Conservation (phyloP, 2,888 invertebrate species). For the Melinopterus prodromus region DNA sequence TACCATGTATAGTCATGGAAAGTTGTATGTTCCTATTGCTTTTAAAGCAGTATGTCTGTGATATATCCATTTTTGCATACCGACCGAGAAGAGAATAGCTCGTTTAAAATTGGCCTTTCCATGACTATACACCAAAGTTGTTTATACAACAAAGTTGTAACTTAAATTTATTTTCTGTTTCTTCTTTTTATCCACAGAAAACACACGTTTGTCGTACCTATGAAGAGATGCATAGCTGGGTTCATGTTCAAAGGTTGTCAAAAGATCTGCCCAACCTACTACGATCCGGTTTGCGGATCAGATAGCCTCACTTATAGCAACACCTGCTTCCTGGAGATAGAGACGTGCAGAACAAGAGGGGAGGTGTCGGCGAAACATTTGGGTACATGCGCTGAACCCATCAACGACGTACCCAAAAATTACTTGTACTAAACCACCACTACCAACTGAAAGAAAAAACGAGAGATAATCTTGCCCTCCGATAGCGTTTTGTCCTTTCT, state of each 20-base stretch:
- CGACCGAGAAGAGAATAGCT: too few species aligned
- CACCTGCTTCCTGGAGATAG: conserved; percentile 90
- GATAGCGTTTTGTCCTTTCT: conserved; percentile 8
- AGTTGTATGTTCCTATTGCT: too few species aligned
- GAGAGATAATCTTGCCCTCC: conserved; percentile 18
- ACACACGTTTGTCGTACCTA: conserved; percentile 89
- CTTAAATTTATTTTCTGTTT: background rate
- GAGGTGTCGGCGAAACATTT: conserved; percentile 80
- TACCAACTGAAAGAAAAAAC: background rate
- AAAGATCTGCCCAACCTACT: conserved; percentile 85
- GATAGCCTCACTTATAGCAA: conserved; percentile 94
- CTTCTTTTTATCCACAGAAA: conserved; percentile 66
- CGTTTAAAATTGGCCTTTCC: too few species aligned
- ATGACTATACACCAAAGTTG: conserved; percentile 6
- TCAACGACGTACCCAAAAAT: conserved; percentile 85
- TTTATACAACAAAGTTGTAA: conserved; percentile 20
- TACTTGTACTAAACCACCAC: conserved; percentile 75
- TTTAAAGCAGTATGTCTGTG: too few species aligned
- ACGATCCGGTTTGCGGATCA: conserved; percentile 92
- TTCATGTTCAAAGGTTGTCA: conserved; percentile 89
- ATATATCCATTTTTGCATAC: too few species aligned
- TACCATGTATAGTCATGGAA: too few species aligned
- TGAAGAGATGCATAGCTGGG: conserved; percentile 84
- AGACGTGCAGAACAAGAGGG: conserved; percentile 86
- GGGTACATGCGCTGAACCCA: conserved; percentile 86